These are phyloP conservation scores for Pangasius sanitwongsei DNA, from an alignment of 2,797 vertebrate genomes.

Conservation along the genomic window DNA sequence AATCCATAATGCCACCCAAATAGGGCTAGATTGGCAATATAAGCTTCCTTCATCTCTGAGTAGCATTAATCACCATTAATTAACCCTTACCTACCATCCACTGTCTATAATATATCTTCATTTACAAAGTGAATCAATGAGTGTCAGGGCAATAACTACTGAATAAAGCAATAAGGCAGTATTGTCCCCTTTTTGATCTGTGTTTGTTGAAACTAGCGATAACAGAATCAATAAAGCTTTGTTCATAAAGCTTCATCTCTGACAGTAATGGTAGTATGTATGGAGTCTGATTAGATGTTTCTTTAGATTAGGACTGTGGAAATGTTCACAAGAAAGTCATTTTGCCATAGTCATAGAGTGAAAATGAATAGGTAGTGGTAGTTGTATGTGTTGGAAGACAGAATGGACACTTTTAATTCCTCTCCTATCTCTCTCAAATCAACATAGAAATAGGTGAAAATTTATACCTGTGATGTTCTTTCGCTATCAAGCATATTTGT, in stretches of 20 bases:
- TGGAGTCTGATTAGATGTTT: not conserved
- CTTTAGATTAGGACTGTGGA: not conserved
- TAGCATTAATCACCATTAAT: not conserved
- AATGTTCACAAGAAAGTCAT: not conserved
- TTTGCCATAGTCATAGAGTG: not conserved
- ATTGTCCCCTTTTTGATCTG: not conserved
- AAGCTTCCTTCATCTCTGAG: not conserved
- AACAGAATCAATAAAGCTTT: not conserved
- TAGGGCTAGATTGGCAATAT: constrained; percentile 1
- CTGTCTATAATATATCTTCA: not conserved
- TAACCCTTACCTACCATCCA: not conserved
- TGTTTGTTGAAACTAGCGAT: not conserved
- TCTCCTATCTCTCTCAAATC: not conserved
- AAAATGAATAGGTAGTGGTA: not conserved
- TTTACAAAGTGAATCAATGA: not conserved
- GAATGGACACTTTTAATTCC: not conserved
- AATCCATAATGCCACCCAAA: no score
- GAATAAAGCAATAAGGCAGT: not conserved
- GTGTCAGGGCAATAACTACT: not conserved
- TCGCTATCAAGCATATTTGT: not conserved
- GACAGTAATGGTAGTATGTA: not conserved
- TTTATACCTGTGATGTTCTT: not conserved
- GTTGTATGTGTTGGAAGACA: not conserved
- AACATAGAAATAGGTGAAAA: not conserved
- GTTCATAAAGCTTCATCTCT: not conserved